Base-by-base conservation (phyloP, 2,113 vertebrate genomes). In the Saimiri boliviensis region DNA sequence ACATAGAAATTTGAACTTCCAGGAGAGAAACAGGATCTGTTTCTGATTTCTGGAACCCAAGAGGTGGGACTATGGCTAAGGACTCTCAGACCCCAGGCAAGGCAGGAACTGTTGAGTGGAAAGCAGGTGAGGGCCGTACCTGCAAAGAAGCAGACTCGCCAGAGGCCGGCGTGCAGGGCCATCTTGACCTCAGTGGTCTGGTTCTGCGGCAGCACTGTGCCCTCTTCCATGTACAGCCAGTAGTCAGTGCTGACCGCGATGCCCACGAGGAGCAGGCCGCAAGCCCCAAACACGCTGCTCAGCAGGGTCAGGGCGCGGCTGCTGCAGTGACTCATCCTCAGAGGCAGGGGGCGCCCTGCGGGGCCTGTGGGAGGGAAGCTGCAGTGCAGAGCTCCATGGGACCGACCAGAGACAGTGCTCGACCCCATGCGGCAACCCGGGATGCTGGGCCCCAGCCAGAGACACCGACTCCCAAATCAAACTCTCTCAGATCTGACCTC, bases 171-270 rank as follows among this genome's bases (percentile, higher is more conserved):
- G 70, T 99, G 99, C 97, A 99, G 99, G 0, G 99, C 99, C 99
- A 99, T 99, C 99, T 99, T 99, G 97, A 99, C 99, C 98, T 99
- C 99, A 58, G 99, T 99, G 98, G 99, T 99, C 98, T 99, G 99
- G 98, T 99, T 99, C 98, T 99, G 99, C 63, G 99, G 99, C 95
- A 99, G 98, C 96, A 99, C 99, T 32, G 99, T 99, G 21, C 99
- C 99, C 97, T 99, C 99, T 97, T 99, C 99, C 99, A 99, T 99
- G 98, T 99, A 99, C 42, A 99, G 99, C 99, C 99, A 99, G 98
- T 99, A 99, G 98, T 99, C 99, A 0, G 99, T 99, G 98, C 99
- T 99, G 97, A 99, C 99, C 0, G 99, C 99, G 96, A 99, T 99
- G 73, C 99, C 99, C 93, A 99, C 99, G 47, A 99, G 99, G 86